A percentile compares a stretch with the other conserved stretches of the same genome.
phyloP scores from a whole-genome alignment of 2,797 vertebrate species.

The Sebastiscus tertius region DNA sequence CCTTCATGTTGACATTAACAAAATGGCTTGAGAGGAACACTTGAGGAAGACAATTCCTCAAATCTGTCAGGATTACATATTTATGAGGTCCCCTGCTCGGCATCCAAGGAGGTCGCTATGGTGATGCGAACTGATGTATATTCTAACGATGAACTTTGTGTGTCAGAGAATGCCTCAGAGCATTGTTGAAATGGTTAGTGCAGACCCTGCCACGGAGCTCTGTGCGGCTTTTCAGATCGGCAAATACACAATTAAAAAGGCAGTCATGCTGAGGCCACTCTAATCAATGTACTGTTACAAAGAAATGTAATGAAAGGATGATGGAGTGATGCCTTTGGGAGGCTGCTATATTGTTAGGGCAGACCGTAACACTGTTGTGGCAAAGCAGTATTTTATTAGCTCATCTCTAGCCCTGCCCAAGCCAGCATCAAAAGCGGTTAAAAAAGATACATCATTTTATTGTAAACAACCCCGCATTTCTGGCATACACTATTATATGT shows the following conservation, averaged over 20 bases:
- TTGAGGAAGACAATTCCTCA: constrained; percentile 82
- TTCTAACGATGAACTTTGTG: constrained; percentile 78
- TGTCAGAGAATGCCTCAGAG: constrained; percentile 74
- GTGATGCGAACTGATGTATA: constrained; percentile 81
- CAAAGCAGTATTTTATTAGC: constrained; percentile 69
- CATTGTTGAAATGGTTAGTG: constrained; percentile 68
- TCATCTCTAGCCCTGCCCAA: constrained; percentile 36
- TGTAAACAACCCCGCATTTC: constrained; percentile 51
- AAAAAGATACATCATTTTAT: constrained; percentile 37
- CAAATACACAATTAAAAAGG: constrained; percentile 80
- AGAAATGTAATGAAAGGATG: constrained; percentile 77
- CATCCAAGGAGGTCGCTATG: constrained; percentile 83
- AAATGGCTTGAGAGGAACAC: constrained; percentile 80
- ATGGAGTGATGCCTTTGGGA: constrained; percentile 77
- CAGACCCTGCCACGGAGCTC: constrained; percentile 53
- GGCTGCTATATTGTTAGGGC: constrained; percentile 62
- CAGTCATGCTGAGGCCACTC: constrained; percentile 75
- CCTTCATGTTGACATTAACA: constrained; percentile 83
- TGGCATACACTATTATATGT: constrained; percentile 26
- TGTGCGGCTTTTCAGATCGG: constrained; percentile 62
- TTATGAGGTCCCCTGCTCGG: constrained; percentile 80
- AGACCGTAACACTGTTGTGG: constrained; percentile 60
- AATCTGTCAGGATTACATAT: constrained; percentile 83
- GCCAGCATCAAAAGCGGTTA: constrained; percentile 3
- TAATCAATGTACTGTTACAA: constrained; percentile 76